Conservation (phyloP, 37 sponge, comb jelly and placozoan species). For the Ephydatia muelleri region DNA sequence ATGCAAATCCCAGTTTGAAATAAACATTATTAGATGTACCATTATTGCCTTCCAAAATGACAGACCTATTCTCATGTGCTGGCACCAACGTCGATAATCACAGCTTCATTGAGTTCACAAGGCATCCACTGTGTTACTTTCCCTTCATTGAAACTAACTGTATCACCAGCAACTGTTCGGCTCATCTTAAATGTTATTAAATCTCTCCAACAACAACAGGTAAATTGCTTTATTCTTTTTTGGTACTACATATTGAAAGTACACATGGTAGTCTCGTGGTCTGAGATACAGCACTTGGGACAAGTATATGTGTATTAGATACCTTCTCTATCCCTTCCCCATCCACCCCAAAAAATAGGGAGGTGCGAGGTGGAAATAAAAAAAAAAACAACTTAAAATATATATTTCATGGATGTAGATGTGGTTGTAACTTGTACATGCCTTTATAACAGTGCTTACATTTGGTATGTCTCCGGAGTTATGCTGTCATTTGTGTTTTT, state of each 20-base stretch:
- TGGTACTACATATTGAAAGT: background rate
- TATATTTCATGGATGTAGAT: no score
- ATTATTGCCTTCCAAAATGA: conserved; percentile 13
- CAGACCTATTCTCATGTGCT: conserved; percentile 16
- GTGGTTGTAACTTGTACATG: no score
- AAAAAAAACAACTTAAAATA: no score
- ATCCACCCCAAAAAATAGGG: background rate
- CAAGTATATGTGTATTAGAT: background rate
- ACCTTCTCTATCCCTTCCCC: background rate
- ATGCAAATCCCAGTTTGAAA: no score
- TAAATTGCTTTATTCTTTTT: background rate
- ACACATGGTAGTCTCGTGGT: background rate
- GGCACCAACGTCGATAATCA: background rate
- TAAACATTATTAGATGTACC: background rate
- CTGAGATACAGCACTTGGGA: no score
- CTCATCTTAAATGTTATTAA: conserved; percentile 48
- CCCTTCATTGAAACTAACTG: no score
- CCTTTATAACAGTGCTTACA: no score
- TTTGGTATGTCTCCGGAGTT: no score
- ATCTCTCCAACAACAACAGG: conserved; percentile 24
- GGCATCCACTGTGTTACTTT: no score
- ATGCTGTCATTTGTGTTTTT: no score
- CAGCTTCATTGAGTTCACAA: background rate
- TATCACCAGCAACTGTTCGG: conserved; percentile 69
- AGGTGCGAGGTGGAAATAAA: no score